These are phyloP conservation scores for Melitaea athalia DNA, from an alignment of 2,888 invertebrate genomes.

Conservation along the genomic window DNA sequence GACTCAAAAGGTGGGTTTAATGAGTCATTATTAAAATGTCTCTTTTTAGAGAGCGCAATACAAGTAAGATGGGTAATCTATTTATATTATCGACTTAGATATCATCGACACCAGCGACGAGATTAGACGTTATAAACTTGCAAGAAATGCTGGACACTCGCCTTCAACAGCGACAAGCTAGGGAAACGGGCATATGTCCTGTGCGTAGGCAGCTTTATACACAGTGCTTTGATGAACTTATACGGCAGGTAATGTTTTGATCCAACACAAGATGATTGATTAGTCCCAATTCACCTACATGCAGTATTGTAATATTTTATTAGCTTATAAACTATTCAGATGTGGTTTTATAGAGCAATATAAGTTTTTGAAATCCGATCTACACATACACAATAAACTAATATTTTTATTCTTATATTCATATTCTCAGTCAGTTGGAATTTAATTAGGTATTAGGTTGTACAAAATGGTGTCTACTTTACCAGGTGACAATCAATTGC, in stretches of 20 bases:
- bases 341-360: too few species aligned
- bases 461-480: background rate
- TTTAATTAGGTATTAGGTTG: too few species aligned
- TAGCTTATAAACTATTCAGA: too few species aligned
- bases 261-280: too few species aligned
- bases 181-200: constrained; percentile 98
- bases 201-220: constrained; percentile 96
- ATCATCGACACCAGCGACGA: constrained; percentile 97
- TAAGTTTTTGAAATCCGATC: too few species aligned
- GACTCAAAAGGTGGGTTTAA: constrained; percentile 88
- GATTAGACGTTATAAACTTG: constrained; percentile 96
- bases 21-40: background rate
- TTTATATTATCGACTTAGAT: constrained; percentile 79
- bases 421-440: too few species aligned
- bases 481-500: constrained; percentile 98
- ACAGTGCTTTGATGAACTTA: constrained; percentile 93
- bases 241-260: constrained; percentile 63
- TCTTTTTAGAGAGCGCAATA: background rate
- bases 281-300: too few species aligned
- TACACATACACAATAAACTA: too few species aligned
- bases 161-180: constrained; percentile 94
- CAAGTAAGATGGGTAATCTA: background rate
- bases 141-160: constrained; percentile 97
- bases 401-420: too few species aligned
- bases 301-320: too few species aligned